These are phyloP conservation scores for Lumbricus terrestris DNA, from an alignment of 2,888 invertebrate genomes.

Conservation along the genomic window DNA sequence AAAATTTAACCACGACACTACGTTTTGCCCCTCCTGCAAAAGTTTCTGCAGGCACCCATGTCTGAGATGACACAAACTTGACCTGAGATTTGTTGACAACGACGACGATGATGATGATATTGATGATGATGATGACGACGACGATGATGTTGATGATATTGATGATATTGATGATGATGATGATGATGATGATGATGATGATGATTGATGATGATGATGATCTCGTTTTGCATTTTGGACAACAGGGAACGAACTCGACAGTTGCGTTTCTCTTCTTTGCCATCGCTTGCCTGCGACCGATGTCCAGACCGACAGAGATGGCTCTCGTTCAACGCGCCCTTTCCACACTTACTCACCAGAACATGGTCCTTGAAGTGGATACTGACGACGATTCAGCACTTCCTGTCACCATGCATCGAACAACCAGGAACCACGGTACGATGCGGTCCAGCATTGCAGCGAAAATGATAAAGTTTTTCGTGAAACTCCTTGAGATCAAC, in stretches of 20 bases:
- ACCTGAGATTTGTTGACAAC: no score
- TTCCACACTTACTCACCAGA: slow-evolving; percentile 38
- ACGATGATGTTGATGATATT: no score
- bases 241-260: slow-evolving; percentile 28
- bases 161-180: no score
- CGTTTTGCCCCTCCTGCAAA: no score
- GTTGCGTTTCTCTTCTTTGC: slow-evolving; percentile 25
- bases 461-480: slow-evolving; percentile 28
- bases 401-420: neutral
- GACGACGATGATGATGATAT: no score
- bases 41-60: no score
- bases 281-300: slow-evolving; percentile 31
- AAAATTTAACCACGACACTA: no score
- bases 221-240: neutral
- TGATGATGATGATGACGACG: no score
- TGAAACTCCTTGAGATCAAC: neutral
- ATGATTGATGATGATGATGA: no score
- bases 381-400: neutral
- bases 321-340: slow-evolving; percentile 34
- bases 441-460: slow-evolving; percentile 28
- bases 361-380: slow-evolving; percentile 32
- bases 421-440: slow-evolving; percentile 19
- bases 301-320: slow-evolving; percentile 14
- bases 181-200: no score
- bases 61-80: no score